Conservation (phyloP, 2,797 vertebrate species). For the Enoplosus armatus region DNA sequence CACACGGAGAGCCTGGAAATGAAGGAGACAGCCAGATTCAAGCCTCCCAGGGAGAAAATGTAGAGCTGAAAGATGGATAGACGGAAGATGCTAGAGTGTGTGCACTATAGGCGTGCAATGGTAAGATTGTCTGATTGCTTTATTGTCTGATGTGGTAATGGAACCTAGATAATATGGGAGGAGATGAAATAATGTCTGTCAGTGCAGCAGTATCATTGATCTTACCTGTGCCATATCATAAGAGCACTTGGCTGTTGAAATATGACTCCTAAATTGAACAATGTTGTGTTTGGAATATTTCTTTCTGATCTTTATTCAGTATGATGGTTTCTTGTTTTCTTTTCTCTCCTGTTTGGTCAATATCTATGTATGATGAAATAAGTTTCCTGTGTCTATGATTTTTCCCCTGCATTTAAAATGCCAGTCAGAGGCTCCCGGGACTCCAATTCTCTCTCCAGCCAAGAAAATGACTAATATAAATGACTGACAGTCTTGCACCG, state of each 20-base stretch:
- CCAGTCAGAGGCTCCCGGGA: constrained; percentile 60
- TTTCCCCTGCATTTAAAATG: constrained; percentile 73
- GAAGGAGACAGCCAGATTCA: constrained; percentile 62
- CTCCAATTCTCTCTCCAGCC: constrained; percentile 68
- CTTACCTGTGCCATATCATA: constrained; percentile 40
- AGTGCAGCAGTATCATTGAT: constrained; percentile 60
- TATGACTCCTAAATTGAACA: constrained; percentile 49
- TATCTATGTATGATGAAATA: constrained; percentile 73
- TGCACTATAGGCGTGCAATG: constrained; percentile 65
- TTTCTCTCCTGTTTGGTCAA: constrained; percentile 63
- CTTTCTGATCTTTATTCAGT: constrained; percentile 68
- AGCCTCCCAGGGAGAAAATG: constrained; percentile 59
- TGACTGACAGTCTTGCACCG: constrained; percentile 80
- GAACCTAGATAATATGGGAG: constrained; percentile 35
- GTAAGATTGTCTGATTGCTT: constrained; percentile 79
- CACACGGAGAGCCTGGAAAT: constrained; percentile 60
- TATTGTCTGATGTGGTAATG: constrained; percentile 63
- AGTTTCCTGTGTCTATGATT: constrained; percentile 54
- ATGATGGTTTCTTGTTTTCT: constrained; percentile 63
- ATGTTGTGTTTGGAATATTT: constrained; percentile 63
- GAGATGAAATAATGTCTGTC: constrained; percentile 60
- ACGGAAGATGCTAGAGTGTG: constrained; percentile 62
- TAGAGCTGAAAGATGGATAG: constrained; percentile 64
- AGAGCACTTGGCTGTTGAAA: constrained; percentile 55
- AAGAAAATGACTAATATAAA: constrained; percentile 82